phyloP scores from a whole-genome alignment of 2,797 vertebrate genomes.

The Spinus pinus region DNA sequence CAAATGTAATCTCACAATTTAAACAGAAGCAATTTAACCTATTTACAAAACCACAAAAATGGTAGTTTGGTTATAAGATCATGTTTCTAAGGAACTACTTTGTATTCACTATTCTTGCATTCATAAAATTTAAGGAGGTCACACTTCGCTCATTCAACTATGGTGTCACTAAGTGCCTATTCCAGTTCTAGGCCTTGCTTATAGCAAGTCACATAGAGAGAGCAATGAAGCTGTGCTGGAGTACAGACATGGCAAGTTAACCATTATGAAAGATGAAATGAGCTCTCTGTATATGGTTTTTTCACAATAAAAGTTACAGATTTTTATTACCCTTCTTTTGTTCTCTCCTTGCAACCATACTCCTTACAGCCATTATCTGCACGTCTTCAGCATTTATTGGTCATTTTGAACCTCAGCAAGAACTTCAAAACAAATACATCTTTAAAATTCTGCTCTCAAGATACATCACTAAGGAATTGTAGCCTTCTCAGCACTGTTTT shows the following conservation, averaged over 20 bases:
- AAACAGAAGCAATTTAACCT: not conserved
- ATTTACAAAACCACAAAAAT: not conserved
- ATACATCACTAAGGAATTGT: not conserved
- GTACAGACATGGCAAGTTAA: not conserved
- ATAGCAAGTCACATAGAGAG: not conserved
- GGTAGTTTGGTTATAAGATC: not conserved
- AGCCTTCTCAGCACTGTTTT: not conserved
- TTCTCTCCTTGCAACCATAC: not conserved
- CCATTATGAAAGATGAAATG: not conserved
- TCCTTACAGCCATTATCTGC: not conserved
- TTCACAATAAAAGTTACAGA: not conserved
- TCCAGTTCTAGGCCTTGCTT: not conserved
- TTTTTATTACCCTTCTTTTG: not conserved
- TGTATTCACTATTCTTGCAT: not conserved
- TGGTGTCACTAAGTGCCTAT: not conserved
- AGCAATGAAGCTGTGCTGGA: not conserved
- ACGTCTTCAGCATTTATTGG: not conserved
- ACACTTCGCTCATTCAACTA: not conserved
- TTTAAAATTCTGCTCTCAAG: not conserved
- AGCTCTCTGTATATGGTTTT: not conserved
- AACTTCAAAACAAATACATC: not conserved
- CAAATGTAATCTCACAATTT: not conserved
- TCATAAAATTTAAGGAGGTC: not conserved
- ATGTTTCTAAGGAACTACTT: not conserved
- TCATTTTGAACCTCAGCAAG: not conserved